Conservation (phyloP, 1,140 invertebrate species). For the Calosoma granatense region DNA sequence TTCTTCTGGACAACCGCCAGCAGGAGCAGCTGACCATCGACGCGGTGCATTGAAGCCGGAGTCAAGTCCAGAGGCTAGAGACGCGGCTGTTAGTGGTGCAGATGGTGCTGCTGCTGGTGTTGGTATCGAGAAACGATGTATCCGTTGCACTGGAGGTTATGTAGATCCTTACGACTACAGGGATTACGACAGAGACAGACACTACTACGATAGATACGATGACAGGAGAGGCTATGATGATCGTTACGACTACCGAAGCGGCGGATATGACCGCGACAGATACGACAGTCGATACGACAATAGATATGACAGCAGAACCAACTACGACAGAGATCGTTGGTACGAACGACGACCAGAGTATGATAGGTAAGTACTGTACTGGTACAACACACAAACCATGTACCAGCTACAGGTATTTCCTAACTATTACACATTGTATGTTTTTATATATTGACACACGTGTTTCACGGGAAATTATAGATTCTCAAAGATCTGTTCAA, state of each 20-base stretch:
- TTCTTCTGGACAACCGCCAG: not conserved
- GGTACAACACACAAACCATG: no score
- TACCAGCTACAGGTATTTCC: no score
- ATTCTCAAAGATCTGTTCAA: no score
- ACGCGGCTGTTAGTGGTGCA: not conserved
- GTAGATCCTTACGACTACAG: slow-evolving; percentile 12
- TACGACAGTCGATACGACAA: slow-evolving; percentile 19
- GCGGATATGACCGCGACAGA: slow-evolving; percentile 30
- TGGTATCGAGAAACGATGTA: slow-evolving; percentile 2
- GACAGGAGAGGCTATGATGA: slow-evolving; percentile 16
- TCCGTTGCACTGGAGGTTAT: slow-evolving; percentile 8
- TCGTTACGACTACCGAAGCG: slow-evolving; percentile 13
- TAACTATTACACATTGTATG: no score
- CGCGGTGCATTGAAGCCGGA: not conserved
- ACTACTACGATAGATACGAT: slow-evolving; percentile 15
- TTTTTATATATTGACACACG: no score
- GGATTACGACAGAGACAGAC: slow-evolving; percentile 11
- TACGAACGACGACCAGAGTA: not conserved
- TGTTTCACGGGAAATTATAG: no score
- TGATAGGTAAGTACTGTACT: not conserved
- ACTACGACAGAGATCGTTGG: not conserved
- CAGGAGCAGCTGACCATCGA: not conserved
- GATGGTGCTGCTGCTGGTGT: not conserved
- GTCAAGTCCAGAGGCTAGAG: slow-evolving; percentile 15
- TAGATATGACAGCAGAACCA: slow-evolving; percentile 7